Evolutionary conservation across 2,888 invertebrate species (phyloP).

Genomic region (Nebria salina): DNA sequence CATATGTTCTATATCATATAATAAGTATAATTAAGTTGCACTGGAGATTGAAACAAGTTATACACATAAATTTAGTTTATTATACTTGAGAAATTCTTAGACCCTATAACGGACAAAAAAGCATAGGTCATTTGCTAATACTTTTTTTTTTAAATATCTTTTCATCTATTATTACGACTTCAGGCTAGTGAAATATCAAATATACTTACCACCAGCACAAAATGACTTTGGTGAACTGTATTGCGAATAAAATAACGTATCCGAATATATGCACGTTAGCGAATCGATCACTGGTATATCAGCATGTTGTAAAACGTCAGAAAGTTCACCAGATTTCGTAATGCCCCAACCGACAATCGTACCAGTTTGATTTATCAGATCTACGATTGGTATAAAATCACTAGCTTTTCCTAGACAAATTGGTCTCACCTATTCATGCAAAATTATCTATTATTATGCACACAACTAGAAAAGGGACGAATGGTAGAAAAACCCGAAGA

Average conservation of each 20-base stretch:
- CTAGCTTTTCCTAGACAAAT: slow-evolving; percentile 22
- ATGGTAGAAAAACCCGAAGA: too few species aligned
- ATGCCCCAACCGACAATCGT: slow-evolving; percentile 33
- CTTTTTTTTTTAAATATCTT: too few species aligned
- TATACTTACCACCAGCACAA: slow-evolving; percentile 36
- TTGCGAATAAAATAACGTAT: slow-evolving; percentile 14
- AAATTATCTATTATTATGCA: background rate
- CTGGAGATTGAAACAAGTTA: background rate
- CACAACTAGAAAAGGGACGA: background rate
- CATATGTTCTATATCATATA: background rate
- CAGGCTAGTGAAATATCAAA: background rate
- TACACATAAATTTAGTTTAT: background rate
- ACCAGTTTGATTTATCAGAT: slow-evolving; percentile 13
- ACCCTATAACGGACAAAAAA: too few species aligned
- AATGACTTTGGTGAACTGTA: slow-evolving; percentile 20
- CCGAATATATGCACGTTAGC: slow-evolving; percentile 6
- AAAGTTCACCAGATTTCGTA: slow-evolving; percentile 13
- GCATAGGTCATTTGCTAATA: too few species aligned
- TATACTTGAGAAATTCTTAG: too few species aligned
- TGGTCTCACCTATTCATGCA: slow-evolving; percentile 18
- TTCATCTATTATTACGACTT: too few species aligned
- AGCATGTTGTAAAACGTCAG: slow-evolving; percentile 28
- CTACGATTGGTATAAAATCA: background rate
- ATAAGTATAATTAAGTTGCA: background rate
- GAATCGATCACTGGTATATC: slow-evolving; percentile 30